These are phyloP conservation scores for Echiichthys vipera DNA, from an alignment of 2,797 vertebrate genomes.

Conservation along the genomic window DNA sequence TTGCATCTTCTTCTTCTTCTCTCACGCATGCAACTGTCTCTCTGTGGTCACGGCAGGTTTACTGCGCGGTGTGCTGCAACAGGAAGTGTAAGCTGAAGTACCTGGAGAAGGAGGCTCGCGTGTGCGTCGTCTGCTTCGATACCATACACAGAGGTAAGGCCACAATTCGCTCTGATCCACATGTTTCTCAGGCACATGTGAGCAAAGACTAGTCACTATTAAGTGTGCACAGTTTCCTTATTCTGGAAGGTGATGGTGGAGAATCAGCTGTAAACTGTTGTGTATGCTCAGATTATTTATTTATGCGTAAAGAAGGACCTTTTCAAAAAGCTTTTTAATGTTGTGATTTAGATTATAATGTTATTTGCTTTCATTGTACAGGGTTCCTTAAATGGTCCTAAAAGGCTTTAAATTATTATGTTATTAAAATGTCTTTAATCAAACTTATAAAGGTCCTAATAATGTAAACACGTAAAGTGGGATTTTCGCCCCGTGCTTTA, in stretches of 20 bases:
- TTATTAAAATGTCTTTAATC: too few species aligned
- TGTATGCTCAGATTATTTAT: neutral
- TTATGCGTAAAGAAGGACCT: neutral
- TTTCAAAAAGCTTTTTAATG: neutral
- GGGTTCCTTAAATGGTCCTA: too few species aligned
- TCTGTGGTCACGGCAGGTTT: slow-evolving; percentile 85
- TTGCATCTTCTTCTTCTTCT: neutral
- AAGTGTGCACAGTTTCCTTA: too few species aligned
- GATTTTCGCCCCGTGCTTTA: too few species aligned
- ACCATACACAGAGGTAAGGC: slow-evolving; percentile 91
- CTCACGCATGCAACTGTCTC: neutral
- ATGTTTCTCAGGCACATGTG: neutral
- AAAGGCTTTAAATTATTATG: too few species aligned
- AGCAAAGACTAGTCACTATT: neutral
- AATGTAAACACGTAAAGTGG: too few species aligned
- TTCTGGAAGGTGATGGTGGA: too few species aligned
- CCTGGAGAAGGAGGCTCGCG: slow-evolving; percentile 95
- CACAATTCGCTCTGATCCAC: neutral
- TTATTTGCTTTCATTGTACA: too few species aligned
- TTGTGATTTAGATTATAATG: neutral
- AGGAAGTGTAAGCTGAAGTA: slow-evolving; percentile 93
- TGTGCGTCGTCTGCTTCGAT: slow-evolving; percentile 92
- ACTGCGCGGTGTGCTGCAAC: slow-evolving; percentile 94
- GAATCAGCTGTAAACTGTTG: neutral
- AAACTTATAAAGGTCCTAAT: too few species aligned